These are phyloP conservation scores for Probosciger aterrimus DNA, from an alignment of 2,113 vertebrate genomes.

Conservation along the genomic window DNA sequence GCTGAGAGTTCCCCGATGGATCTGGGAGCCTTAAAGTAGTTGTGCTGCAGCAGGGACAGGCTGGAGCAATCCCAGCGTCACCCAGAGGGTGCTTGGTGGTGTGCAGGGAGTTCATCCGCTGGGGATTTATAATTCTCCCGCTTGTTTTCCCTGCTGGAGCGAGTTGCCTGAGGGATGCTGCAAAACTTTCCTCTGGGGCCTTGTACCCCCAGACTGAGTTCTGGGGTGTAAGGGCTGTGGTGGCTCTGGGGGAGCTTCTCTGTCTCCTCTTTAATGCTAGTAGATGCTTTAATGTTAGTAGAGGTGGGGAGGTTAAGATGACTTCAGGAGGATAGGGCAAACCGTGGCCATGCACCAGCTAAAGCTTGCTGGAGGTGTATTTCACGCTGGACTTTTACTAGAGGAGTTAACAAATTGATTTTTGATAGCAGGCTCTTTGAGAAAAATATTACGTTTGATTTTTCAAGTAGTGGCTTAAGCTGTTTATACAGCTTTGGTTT, in stretches of 20 bases:
- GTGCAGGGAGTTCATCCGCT: no score
- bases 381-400: neutral
- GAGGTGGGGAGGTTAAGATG: neutral
- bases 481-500: accelerated
- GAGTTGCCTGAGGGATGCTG: neutral
- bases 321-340: neutral
- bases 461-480: neutral
- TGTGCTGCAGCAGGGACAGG: neutral
- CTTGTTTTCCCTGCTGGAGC: neutral
- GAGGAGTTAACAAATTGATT: neutral
- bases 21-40: neutral
- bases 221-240: neutral
- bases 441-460: neutral
- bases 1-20: neutral
- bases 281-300: no score
- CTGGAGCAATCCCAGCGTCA: neutral
- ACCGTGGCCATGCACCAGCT: neutral
- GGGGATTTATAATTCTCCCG: no score
- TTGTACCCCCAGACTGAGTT: neutral
- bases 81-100: no score
- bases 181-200: neutral
- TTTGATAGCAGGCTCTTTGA: neutral
- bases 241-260: neutral
- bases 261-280: neutral
- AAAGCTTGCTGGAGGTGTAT: neutral